Percentiles rank a stretch among this genome's conserved stretches.
Conservation (phyloP, 1,140 invertebrate species). For the Thaumatotibia leucotreta region DNA sequence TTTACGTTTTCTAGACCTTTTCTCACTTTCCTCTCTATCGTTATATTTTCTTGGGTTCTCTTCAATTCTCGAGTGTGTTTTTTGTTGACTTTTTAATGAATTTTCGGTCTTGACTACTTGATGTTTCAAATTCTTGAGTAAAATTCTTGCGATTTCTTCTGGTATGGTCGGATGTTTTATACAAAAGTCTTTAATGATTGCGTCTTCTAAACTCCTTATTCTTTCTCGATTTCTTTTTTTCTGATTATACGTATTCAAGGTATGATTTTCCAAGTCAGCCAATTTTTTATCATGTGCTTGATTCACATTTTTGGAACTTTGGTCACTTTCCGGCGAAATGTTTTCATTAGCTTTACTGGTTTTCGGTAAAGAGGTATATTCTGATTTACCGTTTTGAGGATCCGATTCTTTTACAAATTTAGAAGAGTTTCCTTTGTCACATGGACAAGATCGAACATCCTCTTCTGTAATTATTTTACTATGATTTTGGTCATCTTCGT, state of each 20-base stretch:
- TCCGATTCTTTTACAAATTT: not conserved
- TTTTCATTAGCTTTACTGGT: not conserved
- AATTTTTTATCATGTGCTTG: not conserved
- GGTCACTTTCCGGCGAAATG: not conserved
- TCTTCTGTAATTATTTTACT: not conserved
- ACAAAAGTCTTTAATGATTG: slow-evolving; percentile 20
- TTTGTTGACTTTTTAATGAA: not conserved
- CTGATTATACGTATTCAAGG: not conserved
- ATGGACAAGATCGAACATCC: not conserved
- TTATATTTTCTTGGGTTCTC: slow-evolving; percentile 19
- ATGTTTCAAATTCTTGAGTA: slow-evolving; percentile 14
- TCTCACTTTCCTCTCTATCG: slow-evolving; percentile 19
- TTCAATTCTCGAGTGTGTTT: not conserved
- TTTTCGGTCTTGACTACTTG: slow-evolving; percentile 2
- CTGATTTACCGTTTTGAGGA: not conserved
- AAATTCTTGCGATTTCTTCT: slow-evolving; percentile 22
- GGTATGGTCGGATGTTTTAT: slow-evolving; percentile 23
- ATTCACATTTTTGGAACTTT: not conserved
- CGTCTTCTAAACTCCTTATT: slow-evolving; percentile 21
- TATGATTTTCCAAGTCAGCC: not conserved
- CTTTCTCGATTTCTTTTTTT: not conserved
- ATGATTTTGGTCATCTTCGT: not conserved
- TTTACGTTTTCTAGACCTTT: slow-evolving; percentile 15
- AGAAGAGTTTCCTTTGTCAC: not conserved
- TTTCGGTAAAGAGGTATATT: not conserved